These are phyloP conservation scores for Lycorma delicatula DNA, from an alignment of 1,140 invertebrate genomes.

Conservation along the genomic window DNA sequence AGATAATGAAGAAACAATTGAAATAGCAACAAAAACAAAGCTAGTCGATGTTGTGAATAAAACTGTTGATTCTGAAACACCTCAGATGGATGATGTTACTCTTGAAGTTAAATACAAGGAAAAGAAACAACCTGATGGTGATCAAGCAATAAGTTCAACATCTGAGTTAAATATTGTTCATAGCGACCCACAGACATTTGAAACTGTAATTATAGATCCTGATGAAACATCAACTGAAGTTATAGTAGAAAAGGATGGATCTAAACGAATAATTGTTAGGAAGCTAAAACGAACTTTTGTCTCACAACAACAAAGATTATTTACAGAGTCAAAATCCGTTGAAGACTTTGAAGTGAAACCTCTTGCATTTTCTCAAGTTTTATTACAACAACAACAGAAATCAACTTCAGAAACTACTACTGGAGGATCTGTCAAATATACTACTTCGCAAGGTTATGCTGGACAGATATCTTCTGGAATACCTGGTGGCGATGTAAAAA, in stretches of 20 bases:
- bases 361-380: slow-evolving; percentile 54
- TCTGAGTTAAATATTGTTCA: slow-evolving; percentile 55
- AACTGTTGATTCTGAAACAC: slow-evolving; percentile 9
- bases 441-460: slow-evolving; percentile 50
- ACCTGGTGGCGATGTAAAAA: slow-evolving; percentile 48
- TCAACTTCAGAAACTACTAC: slow-evolving; percentile 49
- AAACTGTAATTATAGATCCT: slow-evolving; percentile 65
- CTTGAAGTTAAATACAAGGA: slow-evolving; percentile 66
- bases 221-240: slow-evolving; percentile 69
- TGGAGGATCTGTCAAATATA: slow-evolving; percentile 51
- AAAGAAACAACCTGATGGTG: slow-evolving; percentile 37
- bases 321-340: slow-evolving; percentile 14
- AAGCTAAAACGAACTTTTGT: slow-evolving; percentile 45
- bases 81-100: slow-evolving; percentile 42
- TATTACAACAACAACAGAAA: slow-evolving; percentile 51
- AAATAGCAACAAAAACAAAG: slow-evolving; percentile 55
- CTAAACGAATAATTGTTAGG: slow-evolving; percentile 65
- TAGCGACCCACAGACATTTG: slow-evolving; percentile 61
- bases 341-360: slow-evolving; percentile 32
- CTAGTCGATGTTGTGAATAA: too few species aligned
- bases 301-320: slow-evolving; percentile 38
- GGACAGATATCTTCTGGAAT: slow-evolving; percentile 50
- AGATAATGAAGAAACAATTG: slow-evolving; percentile 63
- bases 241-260: slow-evolving; percentile 69
- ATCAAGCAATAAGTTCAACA: slow-evolving; percentile 35